Base-by-base conservation (phyloP, 2,797 vertebrate genomes). In the Cossypha caffra region DNA sequence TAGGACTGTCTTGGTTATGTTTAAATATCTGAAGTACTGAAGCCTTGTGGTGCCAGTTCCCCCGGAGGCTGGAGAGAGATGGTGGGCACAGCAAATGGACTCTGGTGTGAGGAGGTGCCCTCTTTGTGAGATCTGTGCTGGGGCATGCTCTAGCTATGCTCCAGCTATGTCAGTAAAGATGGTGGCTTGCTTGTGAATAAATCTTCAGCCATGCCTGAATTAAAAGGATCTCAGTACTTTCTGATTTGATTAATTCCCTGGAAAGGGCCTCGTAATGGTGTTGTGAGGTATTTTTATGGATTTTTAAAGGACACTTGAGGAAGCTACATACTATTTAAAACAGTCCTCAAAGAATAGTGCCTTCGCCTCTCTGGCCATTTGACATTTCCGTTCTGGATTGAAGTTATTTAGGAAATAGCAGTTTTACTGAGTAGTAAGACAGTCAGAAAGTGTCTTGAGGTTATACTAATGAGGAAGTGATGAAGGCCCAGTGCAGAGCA, bases 31-130 rank as follows among this genome's bases (percentile, higher is more conserved):
- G 23, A 47, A 37, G 11, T 55, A 7, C 20, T 14, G 20, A 43
- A 40, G 17, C 42, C 40, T 19, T 58, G 35, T 0, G 2, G 24
- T 13, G 3, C 18, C 16, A 13, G 11, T 35, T 75, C 25, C 57
- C 33, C 25, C 17, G 51, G 23, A 35, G 0, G 0, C 9, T 79
- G 47, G 28, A 58, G 51, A 54, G 6, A 0, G 1, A 26, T 24
- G 40, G 11, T 0, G 1, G 59, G 50, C 20, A 67, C 6, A 75
- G 37, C 23, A 33, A 71, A 7, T 0, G 2, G 37, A 35, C 5
- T 11, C 37, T 58, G 38, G 23, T 2, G 0, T 1, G 4, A 1
- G 2, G 37, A 38, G 37, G 8, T 3, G 0, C 15, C 16, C 2
- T 2, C 9, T 67, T 47, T 1, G 0, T 19, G 24, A 63, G 12